Conservation (phyloP, 2,113 vertebrate genomes). For the Hyla sarda region DNA sequence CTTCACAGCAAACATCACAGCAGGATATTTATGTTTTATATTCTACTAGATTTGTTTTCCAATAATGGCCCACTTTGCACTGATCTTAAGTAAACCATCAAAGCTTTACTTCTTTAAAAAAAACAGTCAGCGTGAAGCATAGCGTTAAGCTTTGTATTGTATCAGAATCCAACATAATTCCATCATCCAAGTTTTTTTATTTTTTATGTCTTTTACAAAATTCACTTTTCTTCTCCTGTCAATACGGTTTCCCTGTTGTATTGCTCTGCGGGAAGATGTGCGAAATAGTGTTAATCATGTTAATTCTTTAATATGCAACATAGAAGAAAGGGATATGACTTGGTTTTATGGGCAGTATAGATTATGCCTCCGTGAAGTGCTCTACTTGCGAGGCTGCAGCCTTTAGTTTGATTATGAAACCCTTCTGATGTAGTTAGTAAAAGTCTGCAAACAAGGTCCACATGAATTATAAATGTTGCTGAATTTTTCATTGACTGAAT, state of each 20-base stretch:
- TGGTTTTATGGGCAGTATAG: background rate
- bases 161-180: background rate
- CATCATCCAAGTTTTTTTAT: too few relatives aligned
- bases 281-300: slow-evolving; percentile 34
- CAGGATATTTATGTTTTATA: slow-evolving; percentile 12
- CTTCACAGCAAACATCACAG: slow-evolving; percentile 1
- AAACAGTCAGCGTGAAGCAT: background rate
- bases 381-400: slow-evolving; percentile 38
- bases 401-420: slow-evolving; percentile 46
- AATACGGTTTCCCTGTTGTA: background rate
- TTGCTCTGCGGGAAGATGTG: background rate
- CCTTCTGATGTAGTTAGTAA: slow-evolving; percentile 52
- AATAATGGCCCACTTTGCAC: slow-evolving; percentile 19
- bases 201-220: background rate
- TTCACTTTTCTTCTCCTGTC: background rate
- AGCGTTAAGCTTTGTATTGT: background rate
- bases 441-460: slow-evolving; percentile 53
- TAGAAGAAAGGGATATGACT: background rate
- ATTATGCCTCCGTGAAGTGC: background rate
- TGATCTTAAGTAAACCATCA: slow-evolving; percentile 36
- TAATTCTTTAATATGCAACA: background rate
- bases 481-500: slow-evolving; percentile 58
- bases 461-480: slow-evolving; percentile 55
- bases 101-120: slow-evolving; percentile 10
- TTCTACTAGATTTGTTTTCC: slow-evolving; percentile 22